phyloP scores from a whole-genome alignment of 2,888 invertebrate species.

The Brachypterus glaber region DNA sequence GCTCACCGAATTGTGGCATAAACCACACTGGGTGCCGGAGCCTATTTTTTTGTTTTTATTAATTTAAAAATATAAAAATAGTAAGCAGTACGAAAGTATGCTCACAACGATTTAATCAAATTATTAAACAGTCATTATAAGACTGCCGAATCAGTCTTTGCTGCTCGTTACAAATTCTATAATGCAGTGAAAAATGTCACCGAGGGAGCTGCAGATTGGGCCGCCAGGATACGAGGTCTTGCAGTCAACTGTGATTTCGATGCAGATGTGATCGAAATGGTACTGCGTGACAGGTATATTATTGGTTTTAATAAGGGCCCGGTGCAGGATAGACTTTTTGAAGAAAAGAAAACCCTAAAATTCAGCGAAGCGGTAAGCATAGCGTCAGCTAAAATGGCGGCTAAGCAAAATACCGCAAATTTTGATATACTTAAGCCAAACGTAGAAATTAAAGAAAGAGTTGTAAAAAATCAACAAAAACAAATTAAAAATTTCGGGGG shows the following conservation, averaged over 20 bases:
- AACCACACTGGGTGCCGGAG: too few relatives aligned
- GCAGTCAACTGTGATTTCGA: not conserved
- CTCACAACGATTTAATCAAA: conserved; percentile 5
- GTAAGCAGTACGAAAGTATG: too few relatives aligned
- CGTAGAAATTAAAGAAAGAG: too few relatives aligned
- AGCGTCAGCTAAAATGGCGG: conserved; percentile 11
- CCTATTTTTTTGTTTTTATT: too few relatives aligned
- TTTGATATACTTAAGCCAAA: too few relatives aligned
- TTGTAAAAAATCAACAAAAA: too few relatives aligned
- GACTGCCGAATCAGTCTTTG: not conserved
- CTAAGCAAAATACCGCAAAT: too few relatives aligned
- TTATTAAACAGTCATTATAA: conserved; percentile 9
- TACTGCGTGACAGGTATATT: conserved; percentile 12
- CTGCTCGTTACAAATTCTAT: not conserved
- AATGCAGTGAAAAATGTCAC: not conserved
- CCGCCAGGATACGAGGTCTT: not conserved
- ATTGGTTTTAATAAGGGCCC: conserved; percentile 17
- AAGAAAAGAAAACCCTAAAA: conserved; percentile 3
- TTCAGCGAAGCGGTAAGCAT: conserved; percentile 7
- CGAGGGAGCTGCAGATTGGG: not conserved
- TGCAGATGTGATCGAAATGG: not conserved
- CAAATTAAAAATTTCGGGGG: too few relatives aligned
- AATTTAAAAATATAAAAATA: too few relatives aligned
- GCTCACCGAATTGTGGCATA: too few relatives aligned
- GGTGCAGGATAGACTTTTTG: conserved; percentile 4